A percentile compares a stretch with the other conserved stretches of the same genome.
phyloP scores from a whole-genome alignment of 2,797 vertebrate species.

The Phrynocephalus forsythii region DNA sequence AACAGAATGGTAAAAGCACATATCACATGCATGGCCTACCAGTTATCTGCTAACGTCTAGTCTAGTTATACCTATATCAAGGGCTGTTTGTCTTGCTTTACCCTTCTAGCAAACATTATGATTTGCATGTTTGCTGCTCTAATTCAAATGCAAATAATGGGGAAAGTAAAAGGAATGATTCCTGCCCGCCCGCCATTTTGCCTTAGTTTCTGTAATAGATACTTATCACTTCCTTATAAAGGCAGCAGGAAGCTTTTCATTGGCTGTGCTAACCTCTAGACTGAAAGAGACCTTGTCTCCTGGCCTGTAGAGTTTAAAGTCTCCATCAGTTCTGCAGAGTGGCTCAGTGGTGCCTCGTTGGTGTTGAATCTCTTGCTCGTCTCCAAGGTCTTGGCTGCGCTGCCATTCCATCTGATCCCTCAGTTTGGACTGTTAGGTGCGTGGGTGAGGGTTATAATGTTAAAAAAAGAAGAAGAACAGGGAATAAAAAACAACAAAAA shows the following conservation, averaged over 20 bases:
- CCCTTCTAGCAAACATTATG: neutral
- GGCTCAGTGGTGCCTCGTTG: slow-evolving; percentile 80
- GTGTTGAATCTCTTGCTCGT: slow-evolving; percentile 84
- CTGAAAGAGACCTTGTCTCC: slow-evolving; percentile 88
- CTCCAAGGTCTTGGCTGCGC: slow-evolving; percentile 88
- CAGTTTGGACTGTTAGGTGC: slow-evolving; percentile 93
- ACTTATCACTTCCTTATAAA: slow-evolving; percentile 56
- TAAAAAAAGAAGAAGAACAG: slow-evolving; percentile 77
- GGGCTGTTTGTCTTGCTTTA: slow-evolving; percentile 2
- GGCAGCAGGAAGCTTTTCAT: slow-evolving; percentile 54
- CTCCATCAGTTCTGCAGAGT: slow-evolving; percentile 90
- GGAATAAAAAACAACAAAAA: slow-evolving; percentile 81
- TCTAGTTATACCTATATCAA: neutral
- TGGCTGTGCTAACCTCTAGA: slow-evolving; percentile 89
- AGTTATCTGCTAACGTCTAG: neutral
- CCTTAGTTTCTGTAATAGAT: slow-evolving; percentile 49
- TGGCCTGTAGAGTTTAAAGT: slow-evolving; percentile 89
- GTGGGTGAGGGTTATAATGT: slow-evolving; percentile 74
- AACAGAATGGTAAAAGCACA: slow-evolving; percentile 7
- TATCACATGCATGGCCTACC: neutral
- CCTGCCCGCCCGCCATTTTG: slow-evolving; percentile 43
- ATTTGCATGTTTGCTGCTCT: no score
- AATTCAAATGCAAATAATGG: slow-evolving; percentile 14
- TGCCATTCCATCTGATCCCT: slow-evolving; percentile 97
- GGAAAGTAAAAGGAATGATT: neutral